Conservation (phyloP, 2,888 invertebrate genomes). For the Trichopoda pennipes region DNA sequence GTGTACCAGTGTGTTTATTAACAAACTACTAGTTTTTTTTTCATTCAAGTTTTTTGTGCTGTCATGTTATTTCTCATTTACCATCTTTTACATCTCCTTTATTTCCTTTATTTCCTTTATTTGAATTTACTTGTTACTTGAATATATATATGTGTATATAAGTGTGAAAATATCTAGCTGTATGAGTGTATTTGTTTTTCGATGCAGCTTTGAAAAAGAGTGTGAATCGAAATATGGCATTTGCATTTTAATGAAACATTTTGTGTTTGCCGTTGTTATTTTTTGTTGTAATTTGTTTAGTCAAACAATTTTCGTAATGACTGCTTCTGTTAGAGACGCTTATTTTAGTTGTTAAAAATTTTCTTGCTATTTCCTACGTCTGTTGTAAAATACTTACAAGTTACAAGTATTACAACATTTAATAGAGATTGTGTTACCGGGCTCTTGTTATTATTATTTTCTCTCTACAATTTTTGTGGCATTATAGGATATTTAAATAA, state of each 20-base stretch:
- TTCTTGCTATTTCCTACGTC: constrained; percentile 1
- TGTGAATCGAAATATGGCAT: constrained; percentile 25
- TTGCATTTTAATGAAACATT: constrained; percentile 64
- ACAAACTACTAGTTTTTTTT: constrained; percentile 40
- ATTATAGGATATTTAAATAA: constrained; percentile 17
- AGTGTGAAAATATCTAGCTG: neutral
- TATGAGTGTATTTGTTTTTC: neutral
- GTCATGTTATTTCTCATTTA: neutral
- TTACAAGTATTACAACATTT: constrained; percentile 57
- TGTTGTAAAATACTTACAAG: constrained; percentile 40
- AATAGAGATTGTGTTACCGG: constrained; percentile 48
- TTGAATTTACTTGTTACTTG: constrained; percentile 7
- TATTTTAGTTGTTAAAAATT: neutral
- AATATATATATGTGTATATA: neutral
- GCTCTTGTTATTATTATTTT: neutral
- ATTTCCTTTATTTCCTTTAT: neutral
- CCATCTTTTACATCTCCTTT: neutral
- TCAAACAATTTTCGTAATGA: constrained; percentile 15
- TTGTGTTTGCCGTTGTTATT: constrained; percentile 27
- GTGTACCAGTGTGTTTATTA: constrained; percentile 45
- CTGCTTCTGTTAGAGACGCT: constrained; percentile 1
- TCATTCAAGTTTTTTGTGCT: constrained; percentile 6
- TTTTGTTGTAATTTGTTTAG: constrained; percentile 9
- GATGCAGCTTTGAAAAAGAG: neutral
- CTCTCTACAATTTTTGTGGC: neutral